A percentile compares a stretch with the other conserved stretches of the same genome.
Evolutionary conservation across 2,888 invertebrate genomes (phyloP).

Genomic region (Amphiduros pacificus): DNA sequence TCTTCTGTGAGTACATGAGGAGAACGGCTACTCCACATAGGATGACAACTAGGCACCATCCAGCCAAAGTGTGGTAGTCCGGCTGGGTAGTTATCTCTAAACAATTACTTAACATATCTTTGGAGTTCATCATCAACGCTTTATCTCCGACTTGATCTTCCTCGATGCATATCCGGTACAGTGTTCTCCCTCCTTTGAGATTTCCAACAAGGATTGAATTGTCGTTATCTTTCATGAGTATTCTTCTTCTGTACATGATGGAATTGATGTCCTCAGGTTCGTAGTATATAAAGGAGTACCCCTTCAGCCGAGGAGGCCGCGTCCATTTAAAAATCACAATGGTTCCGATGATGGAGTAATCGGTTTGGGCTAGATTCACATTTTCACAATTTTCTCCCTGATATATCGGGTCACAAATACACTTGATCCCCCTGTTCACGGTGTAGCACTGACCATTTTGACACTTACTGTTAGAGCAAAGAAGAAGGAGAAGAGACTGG

Average conservation of each 20-base stretch:
- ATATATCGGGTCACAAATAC: constrained; percentile 13
- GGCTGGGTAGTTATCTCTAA: constrained; percentile 20
- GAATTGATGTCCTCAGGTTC: constrained; percentile 3
- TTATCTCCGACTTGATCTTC: constrained; percentile 20
- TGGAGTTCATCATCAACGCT: constrained; percentile 7
- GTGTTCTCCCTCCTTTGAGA: constrained; percentile 13
- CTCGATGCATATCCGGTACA: constrained; percentile 27
- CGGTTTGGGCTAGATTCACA: constrained; percentile 18
- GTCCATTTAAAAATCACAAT: constrained; percentile 27
- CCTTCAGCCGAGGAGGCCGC: constrained; percentile 22
- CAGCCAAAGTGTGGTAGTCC: constrained; percentile 28
- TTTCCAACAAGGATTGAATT: constrained; percentile 22
- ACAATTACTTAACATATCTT: constrained; percentile 22
- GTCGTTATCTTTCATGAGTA: constrained; percentile 22
- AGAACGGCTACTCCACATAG: constrained; percentile 15
- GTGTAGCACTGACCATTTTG: constrained; percentile 14
- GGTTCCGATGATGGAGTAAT: constrained; percentile 18
- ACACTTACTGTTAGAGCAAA: constrained; percentile 6
- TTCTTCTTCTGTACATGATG: constrained; percentile 15
- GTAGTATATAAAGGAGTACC: constrained; percentile 28
- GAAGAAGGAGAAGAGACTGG: constrained; percentile 2
- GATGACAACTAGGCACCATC: constrained; percentile 18
- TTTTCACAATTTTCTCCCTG: constrained; percentile 18
- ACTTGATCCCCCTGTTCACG: constrained; percentile 4
- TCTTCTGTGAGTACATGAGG: constrained; percentile 28